Base-by-base conservation (phyloP, 2,113 vertebrate species). In the Halcyon malimbica region DNA sequence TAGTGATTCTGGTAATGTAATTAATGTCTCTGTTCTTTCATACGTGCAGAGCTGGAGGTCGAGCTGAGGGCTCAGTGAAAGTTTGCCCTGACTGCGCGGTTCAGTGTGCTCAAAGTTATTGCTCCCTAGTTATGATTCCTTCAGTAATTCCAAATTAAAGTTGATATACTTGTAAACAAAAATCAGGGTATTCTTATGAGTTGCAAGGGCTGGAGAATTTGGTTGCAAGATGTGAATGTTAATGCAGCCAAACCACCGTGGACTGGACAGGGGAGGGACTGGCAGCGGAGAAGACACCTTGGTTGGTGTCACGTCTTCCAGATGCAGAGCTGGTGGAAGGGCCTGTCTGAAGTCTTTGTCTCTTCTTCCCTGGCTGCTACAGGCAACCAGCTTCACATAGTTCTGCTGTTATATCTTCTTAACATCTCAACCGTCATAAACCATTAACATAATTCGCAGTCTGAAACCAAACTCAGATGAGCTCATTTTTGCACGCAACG, bases 1-100 rank as follows among this genome's bases (percentile, higher is more conserved):
- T 81, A 95, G 94, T 75, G 79, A 94, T 96, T 96, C 93, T 94
- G 46, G 92, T 94, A 84, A 93, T 92, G 92, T 95, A 94, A 96
- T 95, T 94, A 92, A 87, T 79, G 93, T 57, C 80, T 93, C 83
- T 96, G 83, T 93, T 94, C 92, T 94, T 89, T 92, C 94, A 69
- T 92, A 94, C 3, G 13, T 87, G 90, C 80, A 68, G 94, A 96
- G 82, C 87, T 89, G 84, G 95, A 94, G 92, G 92, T 96, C 33
- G 16, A 90, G 95, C 88, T 23, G 51, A 92, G 64, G 1, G 0
- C 90, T 92, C 73, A 37, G 79, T 93, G 86, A 53, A 87, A 90
- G 87, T 77, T 75, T 79, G 70, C 89, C 92, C 90, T 92, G 83
- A 87, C 90, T 84, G 83, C 1, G 1, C 77, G 62, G 77, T 89